Evolutionary conservation across 2,113 vertebrate species (phyloP), one percentile per base, ranked within the genome.

Genomic region (Nesoenas mayeri): DNA sequence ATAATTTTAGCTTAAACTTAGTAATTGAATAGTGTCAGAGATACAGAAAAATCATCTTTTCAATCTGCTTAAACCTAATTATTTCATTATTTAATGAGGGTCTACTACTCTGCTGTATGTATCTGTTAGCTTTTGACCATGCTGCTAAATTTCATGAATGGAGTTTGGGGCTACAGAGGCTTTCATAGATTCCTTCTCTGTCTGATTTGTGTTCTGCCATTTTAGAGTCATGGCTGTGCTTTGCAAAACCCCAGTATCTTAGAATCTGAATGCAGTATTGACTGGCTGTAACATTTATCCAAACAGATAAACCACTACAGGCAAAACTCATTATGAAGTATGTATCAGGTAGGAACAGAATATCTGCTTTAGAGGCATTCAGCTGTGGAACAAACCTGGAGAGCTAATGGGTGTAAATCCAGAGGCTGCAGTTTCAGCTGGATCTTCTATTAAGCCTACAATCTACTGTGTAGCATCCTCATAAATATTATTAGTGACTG

Each of bases 161-260:
- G 57, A 67, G 5, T 85, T 71, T 54, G 32, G 6, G 15, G 9
- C 29, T 48, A 2, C 11, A 79, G 51, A 58, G 12, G 9, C 16
- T 85, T 54, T 81, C 26, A 34, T 0, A 0, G 17, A n/a, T 40
- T 53, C 10, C 2, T 0, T 48, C 24, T 48, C 36, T 70, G 3
- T 56, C 22, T 36, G 2, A 16, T 65, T 83, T 6, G 5, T 36
- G 32, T 34, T 56, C 38, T 0, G 0, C 62, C 10, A 34, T 73
- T 86, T 73, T 48, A 50, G 32, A 60, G 31, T 80, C 47, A 67
- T 11, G 10, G 2, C 17, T 51, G 6, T 79, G 19, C 26, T 75
- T 62, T 85, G 70, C 29, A 82, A 85, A 92, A 74, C 11, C 10
- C 5, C 54, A 9, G 18, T 57, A 6, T 75, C 11, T 42, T 58